A percentile compares a stretch with the other conserved stretches of the same genome.
phyloP scores from a whole-genome alignment of 2,797 vertebrate genomes.

The Dipus sagitta region DNA sequence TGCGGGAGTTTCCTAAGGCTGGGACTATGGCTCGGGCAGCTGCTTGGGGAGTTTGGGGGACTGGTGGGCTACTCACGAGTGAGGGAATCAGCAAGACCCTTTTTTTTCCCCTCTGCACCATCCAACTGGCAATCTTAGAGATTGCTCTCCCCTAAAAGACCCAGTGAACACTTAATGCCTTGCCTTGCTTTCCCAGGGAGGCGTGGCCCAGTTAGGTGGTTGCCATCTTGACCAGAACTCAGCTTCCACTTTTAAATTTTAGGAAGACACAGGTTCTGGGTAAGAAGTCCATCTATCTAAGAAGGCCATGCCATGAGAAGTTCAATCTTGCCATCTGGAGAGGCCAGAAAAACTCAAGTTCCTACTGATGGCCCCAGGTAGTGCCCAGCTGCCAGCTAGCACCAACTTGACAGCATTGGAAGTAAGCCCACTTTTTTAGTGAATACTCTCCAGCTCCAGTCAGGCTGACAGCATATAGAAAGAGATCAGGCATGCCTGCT shows the following conservation, averaged over 20 bases:
- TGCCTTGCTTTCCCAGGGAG: no score
- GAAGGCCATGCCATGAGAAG: neutral
- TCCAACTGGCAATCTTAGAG: no score
- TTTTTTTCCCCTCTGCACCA: no score
- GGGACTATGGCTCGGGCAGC: no score
- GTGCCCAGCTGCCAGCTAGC: neutral
- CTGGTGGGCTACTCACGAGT: no score
- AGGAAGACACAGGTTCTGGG: neutral
- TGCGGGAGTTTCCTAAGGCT: no score
- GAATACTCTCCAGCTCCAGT: neutral
- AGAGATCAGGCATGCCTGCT: neutral
- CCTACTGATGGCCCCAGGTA: neutral
- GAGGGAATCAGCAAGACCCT: no score
- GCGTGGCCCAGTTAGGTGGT: no score
- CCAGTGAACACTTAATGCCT: no score
- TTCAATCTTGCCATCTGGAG: neutral
- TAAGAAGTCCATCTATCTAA: neutral
- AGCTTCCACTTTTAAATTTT: neutral
- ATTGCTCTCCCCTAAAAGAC: no score
- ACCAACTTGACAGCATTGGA: neutral
- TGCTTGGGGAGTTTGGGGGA: no score
- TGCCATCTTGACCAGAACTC: no score
- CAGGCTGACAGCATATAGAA: neutral
- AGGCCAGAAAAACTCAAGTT: neutral
- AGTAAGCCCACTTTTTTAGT: neutral